Base-by-base conservation (phyloP, 2,113 vertebrate species). In the Hippoglossus stenolepis region DNA sequence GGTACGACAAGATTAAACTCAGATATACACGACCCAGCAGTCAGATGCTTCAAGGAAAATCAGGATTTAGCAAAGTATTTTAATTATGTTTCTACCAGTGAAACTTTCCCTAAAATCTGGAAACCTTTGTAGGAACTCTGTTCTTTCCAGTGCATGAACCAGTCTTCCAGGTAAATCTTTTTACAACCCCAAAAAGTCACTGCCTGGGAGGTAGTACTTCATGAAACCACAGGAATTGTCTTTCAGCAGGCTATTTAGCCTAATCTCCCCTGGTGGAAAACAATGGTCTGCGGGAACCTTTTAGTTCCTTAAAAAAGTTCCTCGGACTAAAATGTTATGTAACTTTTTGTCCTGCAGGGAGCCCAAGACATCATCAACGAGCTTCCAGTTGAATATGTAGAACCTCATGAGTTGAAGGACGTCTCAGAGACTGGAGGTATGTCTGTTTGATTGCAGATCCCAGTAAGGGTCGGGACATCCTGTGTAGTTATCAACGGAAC, bases 321-420 rank as follows among this genome's bases (percentile, higher is more conserved):
- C 45, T 17, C 5, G 45, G 45, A 18, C 45, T 49, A 17, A 49
- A 15, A 23, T 20, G 5, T 18, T 2, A 23, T 2, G 7, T 38
- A 3, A 4, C 13, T 10, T 1, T 60, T 23, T 40, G 28, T 23
- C 57, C 75, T 85, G n/a, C 85, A 99, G 98, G 98, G 98, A 79
- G 97, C 98, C 49, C 98, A 99, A 15, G 97, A 97, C 89, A 94
- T 99, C 86, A 96, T 99, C 71, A 98, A 91, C 74, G 97, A 98
- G 74, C 95, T 99, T 70, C 98, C 98, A 15, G 97, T 95, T 86
- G 97, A 99, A 66, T 99, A 96, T 79, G 98, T 99, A 57, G 97
- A 99, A 82, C 97, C 98, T 8, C 96, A 97, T 31, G 97, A 99
- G 75, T 80, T 99, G 74, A 96, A 96, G 90, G 96, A 97, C 62